Evolutionary conservation across 2,797 vertebrate species (phyloP).

Genomic region (Pseudotriccus pelzelni): DNA sequence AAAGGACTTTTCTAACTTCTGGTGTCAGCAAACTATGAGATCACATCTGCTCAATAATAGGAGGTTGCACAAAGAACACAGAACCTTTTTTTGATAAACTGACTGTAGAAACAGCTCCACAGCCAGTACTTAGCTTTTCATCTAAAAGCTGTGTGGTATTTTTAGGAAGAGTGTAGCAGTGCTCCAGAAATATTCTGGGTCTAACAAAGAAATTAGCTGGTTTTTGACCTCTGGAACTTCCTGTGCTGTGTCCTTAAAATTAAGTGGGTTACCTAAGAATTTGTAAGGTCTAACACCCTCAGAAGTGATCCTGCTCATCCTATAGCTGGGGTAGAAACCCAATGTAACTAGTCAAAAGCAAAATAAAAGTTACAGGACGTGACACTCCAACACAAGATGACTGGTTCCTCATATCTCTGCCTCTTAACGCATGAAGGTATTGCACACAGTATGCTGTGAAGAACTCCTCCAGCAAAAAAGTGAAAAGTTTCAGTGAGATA

Average conservation of each 20-base stretch:
- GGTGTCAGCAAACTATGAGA: not conserved
- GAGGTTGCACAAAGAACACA: not conserved
- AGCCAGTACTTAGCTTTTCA: not conserved
- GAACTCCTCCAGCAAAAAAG: not conserved
- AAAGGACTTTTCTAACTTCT: not conserved
- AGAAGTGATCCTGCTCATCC: not conserved
- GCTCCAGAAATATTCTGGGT: not conserved
- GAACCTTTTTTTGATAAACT: not conserved
- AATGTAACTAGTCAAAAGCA: not conserved
- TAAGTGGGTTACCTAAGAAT: not conserved
- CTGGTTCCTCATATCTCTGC: not conserved
- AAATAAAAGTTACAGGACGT: not conserved
- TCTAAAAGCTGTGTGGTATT: not conserved
- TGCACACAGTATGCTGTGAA: not conserved
- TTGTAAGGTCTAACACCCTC: not conserved
- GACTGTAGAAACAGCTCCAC: not conserved
- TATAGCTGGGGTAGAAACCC: not conserved
- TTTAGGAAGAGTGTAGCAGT: not conserved
- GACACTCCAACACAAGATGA: not conserved
- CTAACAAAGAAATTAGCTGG: not conserved
- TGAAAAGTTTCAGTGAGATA: not conserved
- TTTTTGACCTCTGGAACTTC: not conserved
- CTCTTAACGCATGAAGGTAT: not conserved
- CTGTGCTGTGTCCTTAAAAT: not conserved
- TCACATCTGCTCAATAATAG: not conserved